A percentile compares a stretch with the other conserved stretches of the same genome.
phyloP scores from a whole-genome alignment of 2,888 invertebrate species.

The Pollenia angustigena region DNA sequence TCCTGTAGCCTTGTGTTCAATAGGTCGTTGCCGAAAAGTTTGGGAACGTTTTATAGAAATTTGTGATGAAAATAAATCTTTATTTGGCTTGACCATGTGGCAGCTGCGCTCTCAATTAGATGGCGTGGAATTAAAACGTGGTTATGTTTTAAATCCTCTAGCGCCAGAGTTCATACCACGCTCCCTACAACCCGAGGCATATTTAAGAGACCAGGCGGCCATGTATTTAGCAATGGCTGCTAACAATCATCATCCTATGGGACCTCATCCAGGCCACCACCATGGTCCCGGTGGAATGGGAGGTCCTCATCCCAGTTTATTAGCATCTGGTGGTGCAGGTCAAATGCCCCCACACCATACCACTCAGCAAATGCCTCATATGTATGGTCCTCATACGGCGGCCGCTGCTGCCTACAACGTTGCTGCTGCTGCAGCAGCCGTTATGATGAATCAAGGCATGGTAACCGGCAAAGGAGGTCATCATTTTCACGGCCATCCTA shows the following conservation, averaged over 20 bases:
- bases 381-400: constrained; percentile 78
- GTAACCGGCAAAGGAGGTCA: constrained; percentile 74
- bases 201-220: constrained; percentile 84
- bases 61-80: constrained; percentile 88
- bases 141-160: constrained; percentile 91
- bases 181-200: constrained; percentile 85
- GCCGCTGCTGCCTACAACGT: constrained; percentile 76
- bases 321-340: constrained; percentile 61
- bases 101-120: constrained; percentile 88
- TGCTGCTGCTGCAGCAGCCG: constrained; percentile 77
- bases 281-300: constrained; percentile 72
- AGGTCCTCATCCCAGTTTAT: constrained; percentile 71
- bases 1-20: constrained; percentile 91
- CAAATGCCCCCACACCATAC: constrained; percentile 80
- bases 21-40: constrained; percentile 91
- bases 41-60: constrained; percentile 92
- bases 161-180: constrained; percentile 92
- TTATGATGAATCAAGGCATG: constrained; percentile 80
- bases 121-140: constrained; percentile 90
- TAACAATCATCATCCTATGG: constrained; percentile 77
- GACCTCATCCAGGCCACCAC: constrained; percentile 76
- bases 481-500: constrained; percentile 77
- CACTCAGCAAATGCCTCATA: constrained; percentile 78
- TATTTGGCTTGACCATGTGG: constrained; percentile 90
- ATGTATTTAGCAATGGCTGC: constrained; percentile 79